Evolutionary conservation across 2,113 vertebrate species (phyloP), one percentile per base, ranked within the genome.

Genomic region (Bubalus kerabau): DNA sequence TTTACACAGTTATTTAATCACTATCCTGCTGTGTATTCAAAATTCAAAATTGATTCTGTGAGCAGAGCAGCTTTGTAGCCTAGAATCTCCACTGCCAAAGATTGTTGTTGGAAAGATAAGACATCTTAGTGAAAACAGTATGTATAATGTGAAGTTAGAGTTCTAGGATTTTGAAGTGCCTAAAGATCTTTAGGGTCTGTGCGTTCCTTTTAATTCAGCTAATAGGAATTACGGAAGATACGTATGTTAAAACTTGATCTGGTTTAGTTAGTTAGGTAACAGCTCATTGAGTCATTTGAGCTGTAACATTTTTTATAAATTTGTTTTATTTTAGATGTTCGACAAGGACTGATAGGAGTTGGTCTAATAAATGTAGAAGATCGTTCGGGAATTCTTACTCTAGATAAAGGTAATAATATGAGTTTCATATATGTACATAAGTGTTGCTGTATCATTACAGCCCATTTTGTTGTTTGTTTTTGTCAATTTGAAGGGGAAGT

Each of bases 361-460:
- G 99, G 99, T 50, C 99, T 99, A 94, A 99, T 99, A 89, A 99
- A 99, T 91, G 98, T 99, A 21, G 99, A 99, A 98, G 99, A 99
- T 97, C 98, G 99, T 82, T 99, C 99, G 3, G 99, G 99, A 52
- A 99, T 99, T 6, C 98, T 99, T 32, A 99, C 99, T 0, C 99
- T 99, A 50, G 99, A 99, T 98, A 99, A 99, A 99, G 99, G 99
- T 99, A 98, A 98, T 87, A 48, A 2, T 76, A 9, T 80, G 60
- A 24, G 14, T 48, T 59, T 60, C 89, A 9, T 94, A 0, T n/a
- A 1, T 23, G 0, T 28, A 32, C 74, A 7, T 40, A 87, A 85
- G 23, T 56, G 11, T 40, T 86, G 56, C 26, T 87, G 0, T 54
- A 5, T 84, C 36, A 23, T 19, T 88, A 2, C 52, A 80, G 43